These are phyloP conservation scores for Zelleria hepariella DNA, from an alignment of 2,888 invertebrate genomes.

Conservation along the genomic window DNA sequence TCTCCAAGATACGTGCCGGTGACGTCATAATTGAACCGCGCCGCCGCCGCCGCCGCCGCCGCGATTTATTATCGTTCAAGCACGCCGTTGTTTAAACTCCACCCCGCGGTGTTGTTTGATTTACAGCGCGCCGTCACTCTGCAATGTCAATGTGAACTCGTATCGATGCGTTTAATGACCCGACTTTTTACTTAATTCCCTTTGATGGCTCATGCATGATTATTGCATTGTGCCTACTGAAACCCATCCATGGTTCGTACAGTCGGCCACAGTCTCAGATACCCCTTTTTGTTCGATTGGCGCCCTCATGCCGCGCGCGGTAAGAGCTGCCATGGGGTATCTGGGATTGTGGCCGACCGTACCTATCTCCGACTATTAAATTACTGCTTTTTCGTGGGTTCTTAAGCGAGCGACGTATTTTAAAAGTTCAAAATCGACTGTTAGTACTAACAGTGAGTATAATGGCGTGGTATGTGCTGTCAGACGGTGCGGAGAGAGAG, in stretches of 20 bases:
- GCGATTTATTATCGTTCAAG: constrained; percentile 55
- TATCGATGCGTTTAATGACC: constrained; percentile 6
- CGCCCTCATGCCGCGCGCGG: no score
- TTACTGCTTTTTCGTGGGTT: neutral
- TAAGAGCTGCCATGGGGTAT: no score
- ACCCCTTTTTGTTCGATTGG: no score
- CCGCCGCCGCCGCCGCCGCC: constrained; percentile 25
- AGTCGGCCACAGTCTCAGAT: no score
- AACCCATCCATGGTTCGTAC: no score
- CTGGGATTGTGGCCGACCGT: no score
- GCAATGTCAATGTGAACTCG: constrained; percentile 41
- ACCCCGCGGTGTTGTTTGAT: constrained; percentile 40
- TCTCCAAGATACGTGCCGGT: constrained; percentile 67
- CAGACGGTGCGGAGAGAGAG: neutral
- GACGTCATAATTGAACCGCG: constrained; percentile 65
- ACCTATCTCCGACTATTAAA: neutral
- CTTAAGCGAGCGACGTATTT: neutral
- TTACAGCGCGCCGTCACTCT: constrained; percentile 31
- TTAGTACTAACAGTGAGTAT: neutral
- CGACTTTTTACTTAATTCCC: neutral
- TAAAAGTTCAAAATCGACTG: neutral
- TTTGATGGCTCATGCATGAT: no score
- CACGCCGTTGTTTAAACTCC: constrained; percentile 35
- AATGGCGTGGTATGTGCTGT: neutral
- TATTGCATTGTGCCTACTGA: no score